Conservation (phyloP, 2,113 vertebrate species). For the Macrotus californicus region DNA sequence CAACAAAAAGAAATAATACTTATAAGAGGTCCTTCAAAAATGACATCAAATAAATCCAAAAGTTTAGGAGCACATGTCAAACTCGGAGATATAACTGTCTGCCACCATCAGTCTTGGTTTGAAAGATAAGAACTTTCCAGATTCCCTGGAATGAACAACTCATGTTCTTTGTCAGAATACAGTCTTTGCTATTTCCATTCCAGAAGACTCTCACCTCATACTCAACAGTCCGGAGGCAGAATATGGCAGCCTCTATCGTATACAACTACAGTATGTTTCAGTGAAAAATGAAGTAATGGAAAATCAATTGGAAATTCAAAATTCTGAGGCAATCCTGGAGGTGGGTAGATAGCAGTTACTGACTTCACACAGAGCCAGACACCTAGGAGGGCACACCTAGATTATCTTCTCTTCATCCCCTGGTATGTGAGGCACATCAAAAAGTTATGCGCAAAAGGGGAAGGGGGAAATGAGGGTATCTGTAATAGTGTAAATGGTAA, state of each 20-base stretch:
- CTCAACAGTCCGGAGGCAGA: background rate
- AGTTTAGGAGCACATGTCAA: background rate
- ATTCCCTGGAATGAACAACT: background rate
- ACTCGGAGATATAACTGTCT: too few species aligned
- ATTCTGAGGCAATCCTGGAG: constrained; percentile 6
- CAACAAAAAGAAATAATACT: background rate
- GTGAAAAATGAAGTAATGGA: background rate
- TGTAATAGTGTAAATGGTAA: too few species aligned
- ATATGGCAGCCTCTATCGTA: background rate
- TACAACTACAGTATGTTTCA: too few species aligned
- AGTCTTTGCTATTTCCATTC: background rate
- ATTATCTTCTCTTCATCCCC: background rate
- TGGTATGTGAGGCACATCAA: background rate
- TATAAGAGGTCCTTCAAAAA: background rate
- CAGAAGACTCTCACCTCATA: background rate
- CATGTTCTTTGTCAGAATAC: background rate
- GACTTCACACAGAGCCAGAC: background rate
- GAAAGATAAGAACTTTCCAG: background rate
- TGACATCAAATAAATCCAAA: background rate
- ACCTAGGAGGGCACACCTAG: background rate
- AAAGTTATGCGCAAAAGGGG: background rate
- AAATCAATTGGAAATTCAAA: background rate
- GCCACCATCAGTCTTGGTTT: background rate
- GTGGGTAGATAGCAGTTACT: background rate
- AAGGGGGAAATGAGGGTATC: too few species aligned